Evolutionary conservation across 2,113 vertebrate species (phyloP), one percentile per base, ranked within the genome.

Genomic region (Cynoglossus semilaevis): DNA sequence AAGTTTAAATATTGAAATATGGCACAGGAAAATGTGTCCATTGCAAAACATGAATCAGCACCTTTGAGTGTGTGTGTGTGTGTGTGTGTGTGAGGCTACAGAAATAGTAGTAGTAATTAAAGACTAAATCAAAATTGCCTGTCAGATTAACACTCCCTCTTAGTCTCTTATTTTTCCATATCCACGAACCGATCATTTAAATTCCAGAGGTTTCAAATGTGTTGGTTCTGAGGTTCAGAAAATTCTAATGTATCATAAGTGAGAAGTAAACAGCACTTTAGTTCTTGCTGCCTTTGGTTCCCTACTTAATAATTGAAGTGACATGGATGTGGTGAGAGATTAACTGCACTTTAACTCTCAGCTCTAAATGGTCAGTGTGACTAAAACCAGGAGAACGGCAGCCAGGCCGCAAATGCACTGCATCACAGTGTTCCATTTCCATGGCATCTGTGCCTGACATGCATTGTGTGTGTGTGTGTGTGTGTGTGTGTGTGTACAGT

Each of bases 361-460:
- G 52, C 35, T 51, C 38, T 29, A 40, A 66, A 58, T 38, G 2
- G 36, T 49, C 35, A 1, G 10, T 16, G 13, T 44, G 22, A 37
- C 37, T 18, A n/a, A 56, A 48, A 17, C 11, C 48, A 19, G 5
- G 19, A 7, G 35, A 63, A 46, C 12, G 15, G 18, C 50, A 0
- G 0, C 16, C 34, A 17, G 15, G 0, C 15, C 29, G 22, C n/a
- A 11, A 4, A n/a, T n/a, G 47, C 34, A 19, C 40, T 14, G 37
- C 5, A 12, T 0, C n/a, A n/a, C n/a, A n/a, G n/a, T 7, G 1
- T 50, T 50, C n/a, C 40, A n/a, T 29, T 49, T 65, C 43, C 58
- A 40, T 58, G 37, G 37, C 3, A 38, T 70, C 52, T 76, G 60
- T 43, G 67, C 51, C 35, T 15, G 59, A 54, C 60, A 47, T 51